Conservation (phyloP, 53 echinoderm and acorn worm genomes). For the Apostichopus leukothele region DNA sequence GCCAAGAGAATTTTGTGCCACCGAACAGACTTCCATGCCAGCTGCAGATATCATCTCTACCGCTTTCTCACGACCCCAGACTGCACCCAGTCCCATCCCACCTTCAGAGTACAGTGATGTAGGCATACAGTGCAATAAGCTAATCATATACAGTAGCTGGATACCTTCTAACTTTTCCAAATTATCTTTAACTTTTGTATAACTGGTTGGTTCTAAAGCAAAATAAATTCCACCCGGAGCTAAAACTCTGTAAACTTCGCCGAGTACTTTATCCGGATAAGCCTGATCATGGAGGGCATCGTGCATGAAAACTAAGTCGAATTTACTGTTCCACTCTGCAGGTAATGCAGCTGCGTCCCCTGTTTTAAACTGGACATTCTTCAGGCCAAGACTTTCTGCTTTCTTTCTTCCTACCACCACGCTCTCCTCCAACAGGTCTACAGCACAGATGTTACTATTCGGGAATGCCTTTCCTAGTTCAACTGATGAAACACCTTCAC, state of each 20-base stretch:
- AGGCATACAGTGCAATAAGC: slow-evolving; percentile 71
- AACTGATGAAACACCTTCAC: neutral
- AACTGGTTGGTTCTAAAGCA: slow-evolving; percentile 12
- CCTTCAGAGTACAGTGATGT: slow-evolving; percentile 55
- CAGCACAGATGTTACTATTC: neutral
- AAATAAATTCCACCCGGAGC: neutral
- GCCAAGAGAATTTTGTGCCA: neutral
- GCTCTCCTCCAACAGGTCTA: neutral
- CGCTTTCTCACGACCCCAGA: slow-evolving; percentile 71
- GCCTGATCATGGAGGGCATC: slow-evolving; percentile 35
- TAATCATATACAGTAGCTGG: slow-evolving; percentile 7
- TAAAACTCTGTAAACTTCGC: slow-evolving; percentile 4
- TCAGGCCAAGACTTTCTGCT: neutral
- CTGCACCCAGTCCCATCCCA: slow-evolving; percentile 62
- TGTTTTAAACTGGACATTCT: neutral
- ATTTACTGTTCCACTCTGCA: slow-evolving; percentile 3
- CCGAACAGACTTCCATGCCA: slow-evolving; percentile 49
- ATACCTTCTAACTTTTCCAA: slow-evolving; percentile 8
- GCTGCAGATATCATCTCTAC: slow-evolving; percentile 56
- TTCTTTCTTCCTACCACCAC: neutral
- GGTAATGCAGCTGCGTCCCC: slow-evolving; percentile 27
- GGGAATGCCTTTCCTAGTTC: slow-evolving; percentile 3
- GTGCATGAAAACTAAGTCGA: slow-evolving; percentile 20
- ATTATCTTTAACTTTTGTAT: slow-evolving; percentile 31
- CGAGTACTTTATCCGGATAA: slow-evolving; percentile 8